Evolutionary conservation across 1,140 invertebrate species (phyloP), one percentile per base, ranked within the genome.

Genomic region (Sitobion miscanthi): DNA sequence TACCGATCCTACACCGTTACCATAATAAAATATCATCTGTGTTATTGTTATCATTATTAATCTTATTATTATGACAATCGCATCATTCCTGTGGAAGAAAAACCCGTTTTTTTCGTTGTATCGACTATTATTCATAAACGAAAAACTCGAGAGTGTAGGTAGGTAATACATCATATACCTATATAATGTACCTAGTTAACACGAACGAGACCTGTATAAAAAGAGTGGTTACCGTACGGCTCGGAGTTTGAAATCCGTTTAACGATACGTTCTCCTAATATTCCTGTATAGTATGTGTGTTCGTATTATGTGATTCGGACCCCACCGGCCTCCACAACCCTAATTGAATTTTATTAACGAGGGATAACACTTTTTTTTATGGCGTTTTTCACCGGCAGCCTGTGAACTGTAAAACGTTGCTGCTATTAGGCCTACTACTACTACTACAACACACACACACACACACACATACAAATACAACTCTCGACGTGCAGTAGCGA

Each of bases 331-430:
- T 42, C 42, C 86, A n/a, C 25, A 23, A 90, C 88, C 54, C 35
- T 90, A 57, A 90, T 90, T 90, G 52, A 54, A 54, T 89, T 90
- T 90, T 38, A 62, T 90, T 90, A 45, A 62, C 54, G 52, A 90
- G 38, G 88, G 54, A 42, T 62, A 88, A 54, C 21, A 52, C 21
- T 54, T 54, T 21, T 54, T 54, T 54, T 54, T 54, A 54, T 54
- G 52, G 21, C 4, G 49, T 52, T 88, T 88, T 88, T 52, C 47
- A 21, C n/a, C 4, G 30, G n/a, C 4, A 17, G 20, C 47, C 30
- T 49, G 42, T 85, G 17, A 35, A 77, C n/a, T 6, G 30, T 77
- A 17, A 77, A 77, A 35, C n/a, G 14, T n/a, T 17, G 30, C 14
- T 77, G 62, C n/a, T 35, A 23, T 85, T 45, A 85, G 25, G 4